phyloP scores from a whole-genome alignment of 2,888 invertebrate genomes.

The Autographa pulchrina region DNA sequence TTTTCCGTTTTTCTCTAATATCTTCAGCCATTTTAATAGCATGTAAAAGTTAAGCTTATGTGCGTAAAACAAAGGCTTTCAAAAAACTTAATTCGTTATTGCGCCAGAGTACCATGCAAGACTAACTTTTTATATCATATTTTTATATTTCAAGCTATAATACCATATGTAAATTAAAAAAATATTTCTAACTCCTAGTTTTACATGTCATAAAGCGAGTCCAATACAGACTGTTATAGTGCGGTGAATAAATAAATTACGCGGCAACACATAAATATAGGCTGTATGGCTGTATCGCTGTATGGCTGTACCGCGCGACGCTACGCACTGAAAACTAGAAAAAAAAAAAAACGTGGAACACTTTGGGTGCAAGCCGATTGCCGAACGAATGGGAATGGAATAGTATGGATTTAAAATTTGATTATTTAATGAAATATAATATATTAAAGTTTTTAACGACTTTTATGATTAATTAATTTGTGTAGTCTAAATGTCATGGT shows the following conservation, averaged over 20 bases:
- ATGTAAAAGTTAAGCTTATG: too few relatives aligned
- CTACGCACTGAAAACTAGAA: conserved; percentile 78
- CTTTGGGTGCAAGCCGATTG: conserved; percentile 77
- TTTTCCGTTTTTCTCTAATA: too few relatives aligned
- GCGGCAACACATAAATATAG: conserved; percentile 83
- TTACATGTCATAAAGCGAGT: conserved; percentile 52
- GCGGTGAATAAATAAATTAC: conserved; percentile 74
- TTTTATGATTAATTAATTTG: background rate
- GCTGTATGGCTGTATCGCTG: conserved; percentile 25
- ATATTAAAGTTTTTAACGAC: too few relatives aligned
- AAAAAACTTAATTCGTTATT: too few relatives aligned
- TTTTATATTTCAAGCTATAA: too few relatives aligned
- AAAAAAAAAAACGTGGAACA: conserved; percentile 84
- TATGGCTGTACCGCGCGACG: conserved; percentile 33
- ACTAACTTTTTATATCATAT: too few relatives aligned
- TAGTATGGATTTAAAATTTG: conserved; percentile 63
- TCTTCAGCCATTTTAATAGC: too few relatives aligned
- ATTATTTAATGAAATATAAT: background rate
- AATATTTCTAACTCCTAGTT: conserved; percentile 29
- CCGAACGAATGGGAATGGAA: conserved; percentile 25
- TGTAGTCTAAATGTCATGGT: too few relatives aligned
- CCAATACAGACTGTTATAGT: conserved; percentile 48
- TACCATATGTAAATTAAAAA: too few relatives aligned
- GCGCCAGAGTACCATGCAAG: too few relatives aligned
- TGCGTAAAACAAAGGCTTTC: background rate